These are phyloP conservation scores for Propithecus coquereli DNA, from an alignment of 2,113 vertebrate genomes.

Conservation along the genomic window DNA sequence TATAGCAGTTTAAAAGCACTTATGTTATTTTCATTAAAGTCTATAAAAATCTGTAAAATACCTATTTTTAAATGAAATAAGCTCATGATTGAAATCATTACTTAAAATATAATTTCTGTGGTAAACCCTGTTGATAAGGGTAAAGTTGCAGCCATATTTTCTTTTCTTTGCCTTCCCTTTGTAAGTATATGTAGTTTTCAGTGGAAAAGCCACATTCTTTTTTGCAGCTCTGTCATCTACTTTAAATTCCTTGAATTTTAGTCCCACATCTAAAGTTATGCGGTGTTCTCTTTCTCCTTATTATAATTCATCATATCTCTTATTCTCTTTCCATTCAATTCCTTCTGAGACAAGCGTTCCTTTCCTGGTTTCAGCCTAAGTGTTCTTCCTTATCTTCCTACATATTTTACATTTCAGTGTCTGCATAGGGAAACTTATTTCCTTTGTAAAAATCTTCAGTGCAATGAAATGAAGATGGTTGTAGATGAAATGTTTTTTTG, in stretches of 20 bases:
- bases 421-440: neutral
- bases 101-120: constrained; percentile 24
- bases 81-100: constrained; percentile 11
- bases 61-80: constrained; percentile 41
- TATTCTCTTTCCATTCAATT: constrained; percentile 25
- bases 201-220: neutral
- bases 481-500: neutral
- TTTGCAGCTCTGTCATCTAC: neutral
- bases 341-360: neutral
- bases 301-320: neutral
- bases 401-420: neutral
- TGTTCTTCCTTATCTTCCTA: neutral
- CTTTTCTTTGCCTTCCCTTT: neutral
- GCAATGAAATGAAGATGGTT: neutral
- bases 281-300: neutral
- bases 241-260: constrained; percentile 44
- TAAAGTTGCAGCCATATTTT: neutral
- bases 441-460: neutral
- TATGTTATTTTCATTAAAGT: constrained; percentile 34
- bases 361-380: neutral
- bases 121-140: neutral
- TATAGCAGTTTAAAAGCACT: constrained; percentile 15
- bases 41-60: neutral
- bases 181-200: neutral
- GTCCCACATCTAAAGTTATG: neutral